Percentiles rank a stretch among this genome's conserved stretches.
These are phyloP conservation scores for Etheostoma cragini DNA, from an alignment of 2,113 vertebrate species.

Conservation along the genomic window DNA sequence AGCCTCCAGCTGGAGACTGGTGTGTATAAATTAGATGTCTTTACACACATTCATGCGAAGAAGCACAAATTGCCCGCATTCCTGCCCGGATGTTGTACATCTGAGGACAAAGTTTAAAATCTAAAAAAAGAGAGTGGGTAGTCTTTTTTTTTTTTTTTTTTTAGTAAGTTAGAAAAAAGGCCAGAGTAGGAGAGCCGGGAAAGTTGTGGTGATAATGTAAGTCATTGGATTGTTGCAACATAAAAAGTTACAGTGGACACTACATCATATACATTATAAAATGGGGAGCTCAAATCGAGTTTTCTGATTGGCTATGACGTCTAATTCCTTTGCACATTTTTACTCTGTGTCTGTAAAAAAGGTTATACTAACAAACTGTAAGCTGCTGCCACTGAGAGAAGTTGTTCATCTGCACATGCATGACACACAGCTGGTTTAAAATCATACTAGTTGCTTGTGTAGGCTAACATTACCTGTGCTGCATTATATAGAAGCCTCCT, in stretches of 20 bases:
- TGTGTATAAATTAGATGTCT: slow-evolving; percentile 21
- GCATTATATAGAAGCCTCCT: too few species aligned
- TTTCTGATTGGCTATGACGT: too few species aligned
- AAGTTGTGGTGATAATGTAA: not conserved
- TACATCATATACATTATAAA: not conserved
- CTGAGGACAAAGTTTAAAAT: not conserved
- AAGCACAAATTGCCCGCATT: slow-evolving; percentile 16
- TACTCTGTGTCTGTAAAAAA: too few species aligned
- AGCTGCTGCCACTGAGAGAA: too few species aligned
- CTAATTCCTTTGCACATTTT: too few species aligned
- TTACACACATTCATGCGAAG: slow-evolving; percentile 12
- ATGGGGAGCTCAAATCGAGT: not conserved
- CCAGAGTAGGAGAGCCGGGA: not conserved
- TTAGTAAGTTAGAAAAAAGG: not conserved
- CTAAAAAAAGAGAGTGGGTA: not conserved
- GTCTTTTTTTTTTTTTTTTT: not conserved
- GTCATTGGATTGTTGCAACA: slow-evolving; percentile 6
- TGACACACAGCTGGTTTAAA: too few species aligned
- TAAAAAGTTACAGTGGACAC: not conserved
- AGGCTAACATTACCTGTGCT: too few species aligned
- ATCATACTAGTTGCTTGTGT: too few species aligned
- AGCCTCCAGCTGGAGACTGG: slow-evolving; percentile 42
- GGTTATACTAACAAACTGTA: too few species aligned
- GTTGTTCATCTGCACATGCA: too few species aligned
- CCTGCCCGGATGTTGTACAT: slow-evolving; percentile 2